Evolutionary conservation across 2,888 invertebrate genomes (phyloP).

Genomic region (Gnatocerus cornutus): DNA sequence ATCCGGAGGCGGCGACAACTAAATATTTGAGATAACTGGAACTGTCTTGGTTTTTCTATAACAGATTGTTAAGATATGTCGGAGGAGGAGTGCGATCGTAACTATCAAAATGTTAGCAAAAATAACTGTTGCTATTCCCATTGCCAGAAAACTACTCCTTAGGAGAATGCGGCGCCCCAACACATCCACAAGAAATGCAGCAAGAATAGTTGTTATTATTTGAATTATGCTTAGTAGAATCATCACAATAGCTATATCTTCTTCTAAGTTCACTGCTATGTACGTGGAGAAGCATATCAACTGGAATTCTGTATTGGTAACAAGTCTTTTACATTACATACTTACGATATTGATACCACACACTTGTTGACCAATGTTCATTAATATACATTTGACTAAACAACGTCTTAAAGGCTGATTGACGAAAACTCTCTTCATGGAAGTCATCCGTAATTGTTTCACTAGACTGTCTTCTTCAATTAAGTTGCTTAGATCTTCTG

Average conservation of each 20-base stretch:
- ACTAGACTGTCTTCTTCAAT: background rate
- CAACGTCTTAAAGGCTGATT: background rate
- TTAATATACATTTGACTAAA: conserved; percentile 1
- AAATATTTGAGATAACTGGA: too few species aligned
- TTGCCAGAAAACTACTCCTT: background rate
- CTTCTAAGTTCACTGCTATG: too few species aligned
- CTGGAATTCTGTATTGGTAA: conserved; percentile 61
- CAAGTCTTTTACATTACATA: too few species aligned
- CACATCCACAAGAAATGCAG: conserved; percentile 67
- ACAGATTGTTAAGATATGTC: too few species aligned
- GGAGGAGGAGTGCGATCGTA: too few species aligned
- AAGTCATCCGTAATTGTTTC: background rate
- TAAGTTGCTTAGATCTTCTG: conserved; percentile 69
- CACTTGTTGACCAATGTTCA: conserved; percentile 7
- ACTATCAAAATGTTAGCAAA: too few species aligned
- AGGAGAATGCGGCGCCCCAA: conserved; percentile 64
- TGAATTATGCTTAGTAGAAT: background rate
- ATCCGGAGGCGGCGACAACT: conserved; percentile 73
- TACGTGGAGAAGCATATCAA: conserved; percentile 87
- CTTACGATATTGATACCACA: conserved; percentile 23
- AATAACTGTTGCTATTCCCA: background rate
- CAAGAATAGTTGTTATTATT: background rate
- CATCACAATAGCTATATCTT: conserved; percentile 71
- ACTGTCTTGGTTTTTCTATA: too few species aligned
- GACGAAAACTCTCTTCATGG: background rate